phyloP scores from a whole-genome alignment of 2,797 vertebrate genomes.

The Cottoperca gobio region DNA sequence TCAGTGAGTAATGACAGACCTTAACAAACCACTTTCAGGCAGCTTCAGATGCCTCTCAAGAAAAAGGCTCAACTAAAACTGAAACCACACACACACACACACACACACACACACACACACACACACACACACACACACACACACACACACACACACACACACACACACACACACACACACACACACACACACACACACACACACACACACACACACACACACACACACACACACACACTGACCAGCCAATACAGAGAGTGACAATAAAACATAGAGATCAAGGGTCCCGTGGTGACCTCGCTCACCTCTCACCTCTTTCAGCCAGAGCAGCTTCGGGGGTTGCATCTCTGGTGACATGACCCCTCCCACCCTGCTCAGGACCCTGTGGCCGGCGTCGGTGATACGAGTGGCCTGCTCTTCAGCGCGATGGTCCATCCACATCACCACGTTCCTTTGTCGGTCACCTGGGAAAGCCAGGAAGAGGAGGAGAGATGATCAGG shows the following conservation, averaged over 20 bases:
- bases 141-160: not conserved
- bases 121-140: not conserved
- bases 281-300: slow-evolving; percentile 39
- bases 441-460: slow-evolving; percentile 89
- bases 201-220: not conserved
- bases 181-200: not conserved
- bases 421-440: slow-evolving; percentile 99
- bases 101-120: not conserved
- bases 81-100: slow-evolving; percentile 1
- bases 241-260: slow-evolving; percentile 17
- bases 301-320: slow-evolving; percentile 93
- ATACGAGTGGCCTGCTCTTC: slow-evolving; percentile 89
- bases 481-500: not conserved
- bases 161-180: not conserved
- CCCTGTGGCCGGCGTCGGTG: slow-evolving; percentile 85
- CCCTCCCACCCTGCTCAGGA: slow-evolving; percentile 90
- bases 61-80: not conserved
- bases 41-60: not conserved
- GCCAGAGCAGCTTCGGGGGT: slow-evolving; percentile 96
- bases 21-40: not conserved
- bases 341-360: slow-evolving; percentile 99
- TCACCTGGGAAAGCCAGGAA: slow-evolving; percentile 79
- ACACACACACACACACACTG: slow-evolving; percentile 3
- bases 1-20: not conserved
- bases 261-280: slow-evolving; percentile 34